Conservation (phyloP, 1,140 invertebrate genomes). For the Panagrolaimus sp. region DNA sequence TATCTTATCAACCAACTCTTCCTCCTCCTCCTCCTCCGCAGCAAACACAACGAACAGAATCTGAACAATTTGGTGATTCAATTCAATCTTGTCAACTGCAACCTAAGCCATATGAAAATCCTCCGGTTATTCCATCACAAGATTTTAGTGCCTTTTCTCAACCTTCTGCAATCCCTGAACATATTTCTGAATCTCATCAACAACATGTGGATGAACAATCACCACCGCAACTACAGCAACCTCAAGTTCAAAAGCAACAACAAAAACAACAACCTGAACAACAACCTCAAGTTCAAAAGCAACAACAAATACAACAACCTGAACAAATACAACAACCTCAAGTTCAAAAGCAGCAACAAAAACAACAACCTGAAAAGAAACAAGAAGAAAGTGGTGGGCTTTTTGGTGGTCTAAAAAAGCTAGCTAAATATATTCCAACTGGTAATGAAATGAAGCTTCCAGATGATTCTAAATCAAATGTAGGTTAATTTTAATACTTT, state of each 20-base stretch:
- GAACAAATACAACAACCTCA: too few species aligned
- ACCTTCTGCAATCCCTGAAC: not conserved
- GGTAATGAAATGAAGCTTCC: slow-evolving; percentile 32
- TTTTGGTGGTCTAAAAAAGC: slow-evolving; percentile 30
- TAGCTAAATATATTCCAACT: slow-evolving; percentile 24
- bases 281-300: too few species aligned
- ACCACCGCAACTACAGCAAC: not conserved
- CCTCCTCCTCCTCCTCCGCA: too few species aligned
- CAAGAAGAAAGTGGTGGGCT: slow-evolving; percentile 21
- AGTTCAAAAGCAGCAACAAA: too few species aligned
- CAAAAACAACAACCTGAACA: too few species aligned
- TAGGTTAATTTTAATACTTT: slow-evolving; percentile 2
- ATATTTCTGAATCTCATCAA: too few species aligned
- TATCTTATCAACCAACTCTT: too few species aligned
- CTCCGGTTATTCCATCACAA: not conserved
- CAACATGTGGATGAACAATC: not conserved
- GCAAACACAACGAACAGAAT: not conserved
- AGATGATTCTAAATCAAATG: slow-evolving; percentile 26
- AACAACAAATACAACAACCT: too few species aligned
- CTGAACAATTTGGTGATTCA: too few species aligned
- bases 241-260: not conserved
- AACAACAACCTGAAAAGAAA: slow-evolving; percentile 11
- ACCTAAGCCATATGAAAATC: not conserved
- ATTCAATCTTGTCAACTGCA: not conserved
- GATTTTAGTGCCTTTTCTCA: too few species aligned